A percentile compares a stretch with the other conserved stretches of the same genome.
phyloP scores from a whole-genome alignment of 1,140 invertebrate species.

The Chymomyza costata region DNA sequence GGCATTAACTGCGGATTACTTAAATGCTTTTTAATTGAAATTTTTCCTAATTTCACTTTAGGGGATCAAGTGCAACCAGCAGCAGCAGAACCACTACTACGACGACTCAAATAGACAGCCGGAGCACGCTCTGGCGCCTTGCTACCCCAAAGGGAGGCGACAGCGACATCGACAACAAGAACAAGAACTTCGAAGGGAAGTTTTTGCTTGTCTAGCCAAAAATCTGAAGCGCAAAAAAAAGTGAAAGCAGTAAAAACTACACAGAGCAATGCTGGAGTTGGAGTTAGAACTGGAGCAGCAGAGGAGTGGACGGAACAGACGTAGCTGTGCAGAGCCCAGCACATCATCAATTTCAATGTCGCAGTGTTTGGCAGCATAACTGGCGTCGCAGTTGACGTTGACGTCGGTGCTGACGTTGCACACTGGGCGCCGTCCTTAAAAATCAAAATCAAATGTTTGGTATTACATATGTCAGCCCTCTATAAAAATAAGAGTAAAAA shows the following conservation, averaged over 20 bases:
- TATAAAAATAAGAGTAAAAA: no score
- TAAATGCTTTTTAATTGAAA: constrained; percentile 74
- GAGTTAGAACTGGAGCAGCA: constrained; percentile 24
- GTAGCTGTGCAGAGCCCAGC: constrained; percentile 15
- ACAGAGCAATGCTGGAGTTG: no score
- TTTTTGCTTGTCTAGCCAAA: constrained; percentile 66
- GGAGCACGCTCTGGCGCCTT: constrained; percentile 60
- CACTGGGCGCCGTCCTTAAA: no score
- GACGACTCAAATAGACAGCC: constrained; percentile 47
- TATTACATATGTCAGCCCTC: no score
- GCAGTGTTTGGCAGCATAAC: constrained; percentile 39
- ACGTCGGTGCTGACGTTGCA: no score
- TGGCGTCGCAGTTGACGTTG: no score
- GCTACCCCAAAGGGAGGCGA: constrained; percentile 36
- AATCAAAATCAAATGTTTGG: no score
- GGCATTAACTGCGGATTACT: constrained; percentile 69
- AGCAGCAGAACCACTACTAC: no score
- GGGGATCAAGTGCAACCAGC: constrained; percentile 69
- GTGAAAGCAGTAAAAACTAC: constrained; percentile 69
- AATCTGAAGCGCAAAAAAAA: constrained; percentile 49
- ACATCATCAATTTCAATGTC: constrained; percentile 71
- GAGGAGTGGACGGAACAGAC: neutral
- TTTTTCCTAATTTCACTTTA: constrained; percentile 72
- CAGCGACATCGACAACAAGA: constrained; percentile 4
- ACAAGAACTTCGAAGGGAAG: constrained; percentile 37